A percentile compares a stretch with the other conserved stretches of the same genome.
Evolutionary conservation across 2,113 vertebrate species (phyloP).

Genomic region (Protomyctophum bolini): DNA sequence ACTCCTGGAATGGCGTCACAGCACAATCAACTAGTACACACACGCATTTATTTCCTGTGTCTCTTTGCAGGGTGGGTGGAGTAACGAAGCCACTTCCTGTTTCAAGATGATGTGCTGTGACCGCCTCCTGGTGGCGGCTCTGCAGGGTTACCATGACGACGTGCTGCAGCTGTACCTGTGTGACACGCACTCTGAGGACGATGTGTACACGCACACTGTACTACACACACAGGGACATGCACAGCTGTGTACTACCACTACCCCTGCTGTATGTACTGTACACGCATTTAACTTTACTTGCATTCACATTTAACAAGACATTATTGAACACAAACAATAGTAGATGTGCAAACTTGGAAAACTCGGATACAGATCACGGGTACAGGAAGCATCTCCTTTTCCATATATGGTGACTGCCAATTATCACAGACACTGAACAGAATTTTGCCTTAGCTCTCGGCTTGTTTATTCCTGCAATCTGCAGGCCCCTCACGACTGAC

Average conservation of each 20-base stretch:
- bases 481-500: no score
- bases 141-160: conserved; percentile 83
- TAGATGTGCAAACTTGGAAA: no score
- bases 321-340: no score
- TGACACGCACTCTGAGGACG: conserved; percentile 85
- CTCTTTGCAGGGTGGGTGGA: conserved; percentile 83
- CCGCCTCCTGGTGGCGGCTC: conserved; percentile 83
- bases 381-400: no score
- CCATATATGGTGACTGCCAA: no score
- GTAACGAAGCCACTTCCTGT: conserved; percentile 71
- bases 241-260: conserved; percentile 58
- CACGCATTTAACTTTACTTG: background rate
- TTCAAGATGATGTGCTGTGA: conserved; percentile 84
- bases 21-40: no score
- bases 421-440: no score
- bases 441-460: no score
- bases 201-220: conserved; percentile 85
- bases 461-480: no score
- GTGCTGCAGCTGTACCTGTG: conserved; percentile 89
- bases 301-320: no score
- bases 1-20: no score
- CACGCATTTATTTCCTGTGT: background rate
- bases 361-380: no score
- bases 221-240: conserved; percentile 81
- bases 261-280: conserved; percentile 48